Conservation (phyloP, 2,113 vertebrate species). For the Etia nguti region DNA sequence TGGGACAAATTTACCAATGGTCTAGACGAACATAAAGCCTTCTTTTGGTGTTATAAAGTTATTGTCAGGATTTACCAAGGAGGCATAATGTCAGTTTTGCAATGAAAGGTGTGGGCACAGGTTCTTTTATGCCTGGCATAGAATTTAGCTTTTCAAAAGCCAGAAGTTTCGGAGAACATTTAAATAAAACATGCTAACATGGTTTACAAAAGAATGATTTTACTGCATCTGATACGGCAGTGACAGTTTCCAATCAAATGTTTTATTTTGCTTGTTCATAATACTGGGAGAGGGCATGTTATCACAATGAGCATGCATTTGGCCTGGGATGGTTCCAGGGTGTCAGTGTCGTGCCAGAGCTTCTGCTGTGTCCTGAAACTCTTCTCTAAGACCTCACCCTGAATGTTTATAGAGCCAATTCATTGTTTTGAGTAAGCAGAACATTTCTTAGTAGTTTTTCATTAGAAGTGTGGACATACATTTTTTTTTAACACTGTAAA, state of each 20-base stretch:
- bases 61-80: neutral
- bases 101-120: neutral
- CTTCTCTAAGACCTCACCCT: neutral
- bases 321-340: neutral
- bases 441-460: neutral
- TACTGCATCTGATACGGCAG: neutral
- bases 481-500: neutral
- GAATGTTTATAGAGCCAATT: neutral
- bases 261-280: neutral
- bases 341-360: neutral
- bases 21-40: neutral
- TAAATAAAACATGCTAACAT: neutral
- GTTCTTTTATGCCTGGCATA: neutral
- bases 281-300: neutral
- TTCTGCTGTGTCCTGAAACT: neutral
- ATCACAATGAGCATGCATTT: neutral
- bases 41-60: neutral
- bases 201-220: neutral
- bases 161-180: neutral
- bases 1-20: neutral
- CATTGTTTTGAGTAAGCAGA: rapidly evolving
- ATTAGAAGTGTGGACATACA: neutral
- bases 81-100: neutral
- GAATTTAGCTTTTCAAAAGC: neutral
- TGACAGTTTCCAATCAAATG: rapidly evolving